Percentiles rank a stretch among this genome's conserved stretches.
Conservation (phyloP, 2,888 invertebrate species). For the Tigriopus californicus region DNA sequence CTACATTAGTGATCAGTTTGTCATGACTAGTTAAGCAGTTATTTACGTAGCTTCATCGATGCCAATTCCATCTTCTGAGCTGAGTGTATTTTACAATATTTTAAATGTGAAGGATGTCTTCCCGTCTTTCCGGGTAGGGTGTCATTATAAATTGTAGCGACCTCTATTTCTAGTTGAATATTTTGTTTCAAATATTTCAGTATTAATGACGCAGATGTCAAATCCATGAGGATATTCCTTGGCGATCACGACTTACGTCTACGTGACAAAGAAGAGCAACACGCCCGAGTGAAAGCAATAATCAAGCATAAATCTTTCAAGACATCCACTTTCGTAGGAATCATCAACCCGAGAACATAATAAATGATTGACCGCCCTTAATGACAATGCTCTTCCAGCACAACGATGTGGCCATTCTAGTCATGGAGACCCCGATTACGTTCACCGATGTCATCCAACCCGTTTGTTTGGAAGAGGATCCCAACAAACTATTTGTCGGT, state of each 20-base stretch:
- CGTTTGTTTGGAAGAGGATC: conserved; percentile 47
- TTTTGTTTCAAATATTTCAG: background rate
- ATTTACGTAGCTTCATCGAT: no score
- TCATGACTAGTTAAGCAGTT: no score
- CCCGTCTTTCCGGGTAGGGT: no score
- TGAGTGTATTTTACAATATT: no score
- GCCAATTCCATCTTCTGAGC: no score
- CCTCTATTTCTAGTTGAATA: no score
- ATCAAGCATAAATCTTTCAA: conserved; percentile 70
- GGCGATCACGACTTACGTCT: background rate
- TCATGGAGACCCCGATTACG: conserved; percentile 51
- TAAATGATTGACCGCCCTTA: background rate
- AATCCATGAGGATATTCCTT: background rate
- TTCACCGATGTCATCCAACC: conserved; percentile 52
- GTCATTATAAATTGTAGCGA: background rate
- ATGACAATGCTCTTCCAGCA: conserved; percentile 38
- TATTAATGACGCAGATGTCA: background rate
- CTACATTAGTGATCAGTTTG: no score
- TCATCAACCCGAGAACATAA: background rate
- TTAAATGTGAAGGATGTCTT: no score
- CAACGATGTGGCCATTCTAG: conserved; percentile 63
- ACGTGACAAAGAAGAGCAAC: background rate
- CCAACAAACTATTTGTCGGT: conserved; percentile 25
- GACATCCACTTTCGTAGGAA: conserved; percentile 50
- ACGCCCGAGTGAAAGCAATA: conserved; percentile 28